Percentiles rank a stretch among this genome's conserved stretches.
Conservation (phyloP, 1,140 invertebrate species). For the Brachystomella parvula region DNA sequence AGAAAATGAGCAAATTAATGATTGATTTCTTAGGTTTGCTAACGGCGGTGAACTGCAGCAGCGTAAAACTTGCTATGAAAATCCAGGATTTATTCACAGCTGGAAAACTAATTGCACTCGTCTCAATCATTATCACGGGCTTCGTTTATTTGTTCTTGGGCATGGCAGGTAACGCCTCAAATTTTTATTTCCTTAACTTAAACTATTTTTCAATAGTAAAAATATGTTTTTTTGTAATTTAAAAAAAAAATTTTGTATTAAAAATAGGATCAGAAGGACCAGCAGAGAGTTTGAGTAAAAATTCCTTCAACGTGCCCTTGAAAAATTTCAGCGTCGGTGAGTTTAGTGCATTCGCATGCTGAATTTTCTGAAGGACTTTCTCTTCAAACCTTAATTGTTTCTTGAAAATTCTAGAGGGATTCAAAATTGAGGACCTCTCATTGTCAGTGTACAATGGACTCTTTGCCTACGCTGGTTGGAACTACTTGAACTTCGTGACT, state of each 20-base stretch:
- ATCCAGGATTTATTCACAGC: conserved; percentile 84
- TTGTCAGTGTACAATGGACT: conserved; percentile 87
- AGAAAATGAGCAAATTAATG: no score
- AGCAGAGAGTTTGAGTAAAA: conserved; percentile 7
- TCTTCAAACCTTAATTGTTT: no score
- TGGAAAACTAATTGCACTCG: conserved; percentile 75
- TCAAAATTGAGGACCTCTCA: conserved; percentile 58
- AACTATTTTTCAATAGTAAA: neutral
- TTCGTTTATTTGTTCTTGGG: conserved; percentile 62
- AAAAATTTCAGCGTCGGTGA: no score
- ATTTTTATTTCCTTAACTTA: no score
- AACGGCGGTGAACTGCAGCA: conserved; percentile 78
- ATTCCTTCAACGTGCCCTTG: no score
- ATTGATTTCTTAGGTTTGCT: conserved; percentile 68
- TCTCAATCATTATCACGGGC: conserved; percentile 73
- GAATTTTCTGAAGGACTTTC: no score
- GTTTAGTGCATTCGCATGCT: no score
- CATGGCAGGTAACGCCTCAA: conserved; percentile 14
- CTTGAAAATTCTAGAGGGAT: no score
- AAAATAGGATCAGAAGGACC: neutral
- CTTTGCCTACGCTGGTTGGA: conserved; percentile 90
- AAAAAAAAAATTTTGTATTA: neutral
- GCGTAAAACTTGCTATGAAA: conserved; percentile 78
- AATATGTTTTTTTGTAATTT: no score
- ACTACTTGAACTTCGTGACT: conserved; percentile 75